Base-by-base conservation (phyloP, 1,140 invertebrate species). In the Drosophila tani region DNA sequence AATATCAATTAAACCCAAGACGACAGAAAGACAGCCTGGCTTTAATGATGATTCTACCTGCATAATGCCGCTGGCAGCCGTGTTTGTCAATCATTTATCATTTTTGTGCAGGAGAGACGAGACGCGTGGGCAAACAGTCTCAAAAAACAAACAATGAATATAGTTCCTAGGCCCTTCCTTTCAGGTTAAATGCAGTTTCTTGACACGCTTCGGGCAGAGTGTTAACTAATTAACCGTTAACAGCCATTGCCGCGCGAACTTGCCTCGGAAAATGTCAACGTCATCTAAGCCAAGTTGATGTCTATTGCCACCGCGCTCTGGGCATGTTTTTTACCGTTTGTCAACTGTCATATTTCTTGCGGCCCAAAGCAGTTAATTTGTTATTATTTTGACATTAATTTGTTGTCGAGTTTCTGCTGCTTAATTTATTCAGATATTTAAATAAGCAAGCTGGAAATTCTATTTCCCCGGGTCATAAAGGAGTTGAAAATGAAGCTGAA, bases 361-460 rank as follows among this genome's bases (percentile, higher is more conserved):
- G 47, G 38, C 32, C 56, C 51, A 51, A 56, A 43, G 47, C 58
- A 64, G 75, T 81, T 82, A 86, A 86, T 86, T 87, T 86, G 82
- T 86, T 86, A 69, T 79, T 86, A 82, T 82, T 87, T 86, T 71
- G 75, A 82, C 75, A 82, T 86, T 71, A 69, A 82, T 82, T 86
- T 79, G 62, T 69, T 76, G 79, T 82, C 82, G 79, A 86, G 86
- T 82, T 79, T 53, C 43, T 69, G 43, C 49, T 15, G 51, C 55
- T 70, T 68, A 75, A 79, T 86, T 75, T 81, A 71, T 85, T 63
- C 71, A 53, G 43, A 55, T 55, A 67, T 76, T 75, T 45, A 45
- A 50, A 40, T 49, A 64, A 41, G 50, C 21, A 56, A 62, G 43
- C 73, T 71, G 41, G 64, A 57, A 56, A 69, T 69, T 35, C 40